These are phyloP conservation scores for Mimas tiliae DNA, from an alignment of 2,888 invertebrate genomes.

Conservation along the genomic window DNA sequence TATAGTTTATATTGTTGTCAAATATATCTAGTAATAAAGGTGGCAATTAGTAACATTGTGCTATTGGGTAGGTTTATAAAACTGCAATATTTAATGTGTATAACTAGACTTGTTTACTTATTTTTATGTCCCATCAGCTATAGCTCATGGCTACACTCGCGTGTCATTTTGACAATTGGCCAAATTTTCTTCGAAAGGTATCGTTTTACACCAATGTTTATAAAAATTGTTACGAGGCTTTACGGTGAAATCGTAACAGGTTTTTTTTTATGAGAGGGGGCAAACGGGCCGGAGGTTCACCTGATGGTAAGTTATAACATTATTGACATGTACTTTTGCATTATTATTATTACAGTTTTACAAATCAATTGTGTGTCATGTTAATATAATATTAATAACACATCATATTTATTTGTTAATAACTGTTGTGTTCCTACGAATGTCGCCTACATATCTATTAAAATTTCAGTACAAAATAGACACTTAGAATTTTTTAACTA, in stretches of 20 bases:
- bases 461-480: neutral
- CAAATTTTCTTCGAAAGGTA: neutral
- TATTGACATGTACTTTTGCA: too few relatives aligned
- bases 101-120: too few relatives aligned
- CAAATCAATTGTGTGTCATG: slow-evolving; percentile 22
- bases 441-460: neutral
- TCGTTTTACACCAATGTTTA: neutral
- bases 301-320: too few relatives aligned
- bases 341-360: neutral
- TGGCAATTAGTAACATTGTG: slow-evolving; percentile 61
- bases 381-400: slow-evolving; percentile 15
- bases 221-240: neutral
- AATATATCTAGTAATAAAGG: slow-evolving; percentile 30
- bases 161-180: too few relatives aligned
- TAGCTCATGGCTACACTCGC: too few relatives aligned
- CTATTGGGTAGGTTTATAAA: slow-evolving; percentile 31
- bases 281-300: too few relatives aligned
- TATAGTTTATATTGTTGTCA: slow-evolving; percentile 48
- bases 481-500: neutral
- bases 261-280: too few relatives aligned
- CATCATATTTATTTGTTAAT: slow-evolving; percentile 26
- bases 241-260: neutral
- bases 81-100: neutral
- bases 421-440: slow-evolving; percentile 5
- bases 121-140: too few relatives aligned